A percentile compares a stretch with the other conserved stretches of the same genome.
These are phyloP conservation scores for Netelia fuscicornis DNA, from an alignment of 2,888 invertebrate species.

Conservation along the genomic window DNA sequence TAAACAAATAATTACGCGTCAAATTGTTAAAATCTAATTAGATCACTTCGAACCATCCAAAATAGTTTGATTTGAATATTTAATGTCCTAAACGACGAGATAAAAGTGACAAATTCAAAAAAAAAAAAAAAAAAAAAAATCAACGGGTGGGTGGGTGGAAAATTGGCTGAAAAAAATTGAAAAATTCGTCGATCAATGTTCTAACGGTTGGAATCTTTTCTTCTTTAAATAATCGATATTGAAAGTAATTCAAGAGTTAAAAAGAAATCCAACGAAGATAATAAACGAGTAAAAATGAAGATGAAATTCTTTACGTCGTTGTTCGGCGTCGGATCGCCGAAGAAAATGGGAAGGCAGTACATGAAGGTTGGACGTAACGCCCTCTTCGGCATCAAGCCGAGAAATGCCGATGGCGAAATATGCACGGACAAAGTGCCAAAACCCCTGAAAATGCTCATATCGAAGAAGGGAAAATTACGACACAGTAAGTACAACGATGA, in stretches of 20 bases:
- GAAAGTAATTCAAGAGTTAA: background rate
- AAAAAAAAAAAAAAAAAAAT: conserved; percentile 5
- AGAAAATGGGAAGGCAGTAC: conserved; percentile 92
- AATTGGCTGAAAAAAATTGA: conserved; percentile 15
- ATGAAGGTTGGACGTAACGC: conserved; percentile 91
- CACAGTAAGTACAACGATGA: conserved; percentile 88
- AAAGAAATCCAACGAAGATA: background rate
- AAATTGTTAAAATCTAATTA: conserved; percentile 14
- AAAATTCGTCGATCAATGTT: conserved; percentile 38
- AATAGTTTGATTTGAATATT: conserved; percentile 14
- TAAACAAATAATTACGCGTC: conserved; percentile 50
- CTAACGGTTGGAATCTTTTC: background rate
- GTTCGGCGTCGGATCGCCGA: conserved; percentile 82
- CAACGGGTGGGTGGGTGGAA: conserved; percentile 57
- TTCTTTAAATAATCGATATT: background rate
- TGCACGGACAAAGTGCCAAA: conserved; percentile 85
- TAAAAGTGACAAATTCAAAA: conserved; percentile 16
- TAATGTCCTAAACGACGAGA: background rate
- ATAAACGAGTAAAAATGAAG: conserved; percentile 63
- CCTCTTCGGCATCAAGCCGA: conserved; percentile 88
- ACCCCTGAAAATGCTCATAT: conserved; percentile 93
- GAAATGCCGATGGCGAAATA: conserved; percentile 79
- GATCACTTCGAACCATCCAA: background rate
- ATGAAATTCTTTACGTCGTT: conserved; percentile 83
- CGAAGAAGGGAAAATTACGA: conserved; percentile 91